These are phyloP conservation scores for Caenorhabditis doughertyi DNA, from an alignment of 2,888 invertebrate genomes.

Conservation along the genomic window DNA sequence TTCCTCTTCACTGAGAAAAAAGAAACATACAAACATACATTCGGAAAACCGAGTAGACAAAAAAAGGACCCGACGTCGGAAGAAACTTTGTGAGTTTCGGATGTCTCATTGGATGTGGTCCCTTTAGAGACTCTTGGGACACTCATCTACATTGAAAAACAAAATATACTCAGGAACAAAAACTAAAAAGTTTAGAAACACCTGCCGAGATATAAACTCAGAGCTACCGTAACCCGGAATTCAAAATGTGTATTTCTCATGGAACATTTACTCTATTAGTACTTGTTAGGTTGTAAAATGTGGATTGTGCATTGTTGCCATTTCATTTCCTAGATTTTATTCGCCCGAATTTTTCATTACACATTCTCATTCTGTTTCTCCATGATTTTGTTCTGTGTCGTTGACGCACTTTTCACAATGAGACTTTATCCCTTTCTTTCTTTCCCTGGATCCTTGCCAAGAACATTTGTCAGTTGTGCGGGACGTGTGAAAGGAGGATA, in stretches of 20 bases:
- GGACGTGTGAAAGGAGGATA: constrained; percentile 34
- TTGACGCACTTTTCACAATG: constrained; percentile 51
- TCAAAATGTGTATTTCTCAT: background rate
- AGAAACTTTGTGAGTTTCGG: constrained; percentile 21
- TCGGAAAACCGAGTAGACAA: constrained; percentile 16
- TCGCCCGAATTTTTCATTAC: constrained; percentile 44
- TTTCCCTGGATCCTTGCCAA: constrained; percentile 3
- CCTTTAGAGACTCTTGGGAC: constrained; percentile 13
- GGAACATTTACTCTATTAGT: background rate
- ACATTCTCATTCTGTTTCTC: constrained; percentile 48
- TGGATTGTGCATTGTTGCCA: background rate
- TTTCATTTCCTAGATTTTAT: constrained; percentile 4
- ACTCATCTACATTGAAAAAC: constrained; percentile 32
- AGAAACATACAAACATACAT: constrained; percentile 39
- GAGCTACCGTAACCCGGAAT: constrained; percentile 2
- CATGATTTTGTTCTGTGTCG: constrained; percentile 58
- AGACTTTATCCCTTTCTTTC: background rate
- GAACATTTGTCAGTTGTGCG: constrained; percentile 51
- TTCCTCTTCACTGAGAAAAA: constrained; percentile 11
- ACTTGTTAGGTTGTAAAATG: background rate
- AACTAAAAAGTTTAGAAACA: background rate
- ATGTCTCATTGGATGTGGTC: constrained; percentile 33
- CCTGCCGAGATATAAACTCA: background rate
- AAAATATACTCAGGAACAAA: background rate
- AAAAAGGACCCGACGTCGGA: constrained; percentile 17